These are phyloP conservation scores for cattle (Bos taurus) DNA, from an alignment of 2,113 vertebrate species.

Conservation along the genomic window DNA sequence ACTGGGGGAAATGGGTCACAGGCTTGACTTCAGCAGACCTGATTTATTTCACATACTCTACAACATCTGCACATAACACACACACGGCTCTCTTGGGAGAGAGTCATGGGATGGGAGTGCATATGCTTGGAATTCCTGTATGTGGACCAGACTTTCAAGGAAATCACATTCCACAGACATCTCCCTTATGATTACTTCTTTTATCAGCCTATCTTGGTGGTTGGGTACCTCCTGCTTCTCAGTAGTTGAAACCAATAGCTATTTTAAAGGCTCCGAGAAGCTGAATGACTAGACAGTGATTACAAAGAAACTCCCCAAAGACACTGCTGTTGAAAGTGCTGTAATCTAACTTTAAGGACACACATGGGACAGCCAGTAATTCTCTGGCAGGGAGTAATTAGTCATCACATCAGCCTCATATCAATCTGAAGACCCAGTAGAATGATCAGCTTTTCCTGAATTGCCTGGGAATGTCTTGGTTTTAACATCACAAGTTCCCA, in stretches of 20 bases:
- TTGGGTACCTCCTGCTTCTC: neutral
- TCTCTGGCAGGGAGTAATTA: neutral
- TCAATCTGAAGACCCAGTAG: neutral
- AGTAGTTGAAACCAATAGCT: neutral
- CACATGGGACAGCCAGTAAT: neutral
- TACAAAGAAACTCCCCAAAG: neutral
- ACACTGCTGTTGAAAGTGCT: neutral
- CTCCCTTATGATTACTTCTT: neutral
- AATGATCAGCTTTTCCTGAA: neutral
- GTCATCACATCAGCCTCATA: neutral
- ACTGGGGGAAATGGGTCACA: neutral
- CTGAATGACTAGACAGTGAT: neutral
- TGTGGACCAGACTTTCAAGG: neutral
- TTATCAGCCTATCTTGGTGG: neutral
- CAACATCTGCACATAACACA: neutral
- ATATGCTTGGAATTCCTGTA: neutral
- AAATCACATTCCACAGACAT: neutral
- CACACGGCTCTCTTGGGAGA: neutral
- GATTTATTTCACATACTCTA: neutral
- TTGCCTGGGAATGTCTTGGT: neutral
- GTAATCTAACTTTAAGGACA: neutral
- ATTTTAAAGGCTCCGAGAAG: neutral
- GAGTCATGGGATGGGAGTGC: neutral
- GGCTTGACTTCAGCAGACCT: neutral
- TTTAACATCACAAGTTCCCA: neutral